phyloP scores from a whole-genome alignment of 2,113 vertebrate genomes.

The Petrocephalus microphthalmus region DNA sequence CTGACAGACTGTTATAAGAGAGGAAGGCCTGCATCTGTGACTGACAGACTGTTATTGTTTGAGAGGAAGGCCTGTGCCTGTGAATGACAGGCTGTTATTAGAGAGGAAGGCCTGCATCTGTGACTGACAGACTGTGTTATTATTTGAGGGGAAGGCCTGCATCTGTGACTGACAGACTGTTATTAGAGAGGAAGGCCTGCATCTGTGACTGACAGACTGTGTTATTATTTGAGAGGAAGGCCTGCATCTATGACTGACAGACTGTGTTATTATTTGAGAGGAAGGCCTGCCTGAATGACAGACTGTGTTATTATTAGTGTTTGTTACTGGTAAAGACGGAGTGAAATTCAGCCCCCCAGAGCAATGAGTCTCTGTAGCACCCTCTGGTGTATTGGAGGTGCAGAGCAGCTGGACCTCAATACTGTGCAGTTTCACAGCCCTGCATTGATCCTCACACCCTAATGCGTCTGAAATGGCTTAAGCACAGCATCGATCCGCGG shows the following conservation, averaged over 20 bases:
- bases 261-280: too few species aligned
- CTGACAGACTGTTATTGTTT: not conserved
- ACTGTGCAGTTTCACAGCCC: not conserved
- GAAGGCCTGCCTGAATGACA: too few species aligned
- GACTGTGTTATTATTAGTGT: not conserved
- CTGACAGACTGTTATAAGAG: not conserved
- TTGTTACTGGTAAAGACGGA: not conserved
- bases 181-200: too few species aligned
- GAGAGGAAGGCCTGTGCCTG: not conserved
- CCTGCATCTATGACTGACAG: too few species aligned
- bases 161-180: too few species aligned
- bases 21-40: not conserved
- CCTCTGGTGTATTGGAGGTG: not conserved
- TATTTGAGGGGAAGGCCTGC: not conserved
- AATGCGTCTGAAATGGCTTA: not conserved
- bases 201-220: too few species aligned
- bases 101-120: not conserved
- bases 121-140: not conserved
- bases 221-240: too few species aligned
- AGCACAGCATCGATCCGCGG: not conserved
- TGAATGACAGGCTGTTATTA: not conserved
- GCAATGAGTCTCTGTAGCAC: not conserved
- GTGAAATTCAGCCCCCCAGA: not conserved
- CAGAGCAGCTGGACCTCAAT: not conserved
- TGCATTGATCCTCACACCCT: conserved; percentile 3